Base-by-base conservation (phyloP, 1,140 invertebrate species). In the Paracyclopina nana region DNA sequence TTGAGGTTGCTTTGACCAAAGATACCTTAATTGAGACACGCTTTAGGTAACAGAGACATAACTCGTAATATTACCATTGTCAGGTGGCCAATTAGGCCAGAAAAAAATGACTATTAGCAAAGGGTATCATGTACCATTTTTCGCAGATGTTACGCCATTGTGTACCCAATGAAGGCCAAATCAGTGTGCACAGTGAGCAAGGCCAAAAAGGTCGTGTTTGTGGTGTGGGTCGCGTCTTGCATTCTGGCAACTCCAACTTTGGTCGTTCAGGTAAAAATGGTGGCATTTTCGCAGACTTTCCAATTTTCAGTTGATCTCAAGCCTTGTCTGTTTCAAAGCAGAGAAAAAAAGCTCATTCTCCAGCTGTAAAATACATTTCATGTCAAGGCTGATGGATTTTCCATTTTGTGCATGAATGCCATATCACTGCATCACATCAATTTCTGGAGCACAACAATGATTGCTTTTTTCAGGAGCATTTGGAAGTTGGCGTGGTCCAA, bases 121-220 rank as follows among this genome's bases (percentile, higher is more conserved):
- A n/a, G n/a, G n/a, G n/a, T n/a, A n/a, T n/a, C n/a, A n/a, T n/a
- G n/a, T n/a, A n/a, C n/a, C n/a, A 20, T 55, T 55, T 50, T 54
- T 68, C 67, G 44, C 64, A 80, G 78, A 57, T 81, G 80, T 61
- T 80, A 80, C 55, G 79, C 78, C 24, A 81, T 81, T 48, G 69
- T 79, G 25, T 76, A 80, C 64, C 79, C 78, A 1, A 78, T 81
- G 70, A 72, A 70, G 57, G 77, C 77, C 11, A 74, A 77, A 56
- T 79, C 78, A 58, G 70, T 73, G 6, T 80, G 78, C 54, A 79
- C 77, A 0, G 72, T 76, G 38, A 74, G 74, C 54, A 73, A 78
- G 56, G 76, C 78, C 0, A 69, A 72, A 54, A 70, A 68, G 54
- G 74, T 76, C 34, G 74, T 78, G 44, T 56, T 71, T 25, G 58